These are phyloP conservation scores for Rhadinocentrus ornatus DNA, from an alignment of 2,797 vertebrate genomes.

Conservation along the genomic window DNA sequence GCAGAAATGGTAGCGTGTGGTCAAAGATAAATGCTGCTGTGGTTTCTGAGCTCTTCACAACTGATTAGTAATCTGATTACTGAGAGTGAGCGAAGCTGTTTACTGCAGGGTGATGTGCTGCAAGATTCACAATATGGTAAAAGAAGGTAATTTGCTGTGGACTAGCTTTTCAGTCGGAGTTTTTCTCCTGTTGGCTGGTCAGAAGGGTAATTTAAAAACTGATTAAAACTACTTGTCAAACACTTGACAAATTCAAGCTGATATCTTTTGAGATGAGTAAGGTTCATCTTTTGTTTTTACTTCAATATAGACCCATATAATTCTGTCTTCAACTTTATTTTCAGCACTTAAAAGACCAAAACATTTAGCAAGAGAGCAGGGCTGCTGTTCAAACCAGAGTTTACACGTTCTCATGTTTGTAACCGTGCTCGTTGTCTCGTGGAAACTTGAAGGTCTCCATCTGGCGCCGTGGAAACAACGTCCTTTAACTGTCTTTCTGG, in stretches of 20 bases:
- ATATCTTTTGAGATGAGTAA: constrained; percentile 1
- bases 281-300: not conserved
- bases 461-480: not conserved
- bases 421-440: not conserved
- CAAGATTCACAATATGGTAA: constrained; percentile 35
- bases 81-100: constrained; percentile 11
- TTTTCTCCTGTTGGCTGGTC: constrained; percentile 9
- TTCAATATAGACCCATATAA: not conserved
- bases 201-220: constrained; percentile 5
- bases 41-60: constrained; percentile 36
- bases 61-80: constrained; percentile 27
- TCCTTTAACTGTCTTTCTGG: not conserved
- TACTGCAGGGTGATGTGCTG: constrained; percentile 31
- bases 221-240: not conserved
- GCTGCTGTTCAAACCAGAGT: not conserved
- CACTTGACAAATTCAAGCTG: constrained; percentile 11
- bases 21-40: constrained; percentile 32
- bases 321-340: constrained; percentile 16
- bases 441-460: constrained; percentile 13
- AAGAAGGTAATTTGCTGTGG: constrained; percentile 46
- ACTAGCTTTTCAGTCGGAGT: constrained; percentile 8
- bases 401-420: constrained; percentile 9
- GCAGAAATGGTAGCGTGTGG: constrained; percentile 17
- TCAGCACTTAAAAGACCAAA: constrained; percentile 50
- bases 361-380: not conserved